Evolutionary conservation across 2,797 vertebrate species (phyloP).

Genomic region (Sebastes reedi): DNA sequence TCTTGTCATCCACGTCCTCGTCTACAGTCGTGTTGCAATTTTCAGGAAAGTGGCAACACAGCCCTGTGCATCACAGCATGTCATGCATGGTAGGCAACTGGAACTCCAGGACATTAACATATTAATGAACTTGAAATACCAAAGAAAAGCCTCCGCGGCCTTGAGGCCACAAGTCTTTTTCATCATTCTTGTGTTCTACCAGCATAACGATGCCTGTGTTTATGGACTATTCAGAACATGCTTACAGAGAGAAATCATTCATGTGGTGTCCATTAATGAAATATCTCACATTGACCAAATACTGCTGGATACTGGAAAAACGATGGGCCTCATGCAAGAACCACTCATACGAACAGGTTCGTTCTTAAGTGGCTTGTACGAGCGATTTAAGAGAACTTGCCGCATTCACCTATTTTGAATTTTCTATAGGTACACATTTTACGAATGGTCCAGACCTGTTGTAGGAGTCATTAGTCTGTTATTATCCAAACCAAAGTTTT

Average conservation of each 20-base stretch:
- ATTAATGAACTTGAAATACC: conserved; percentile 45
- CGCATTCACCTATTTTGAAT: no score
- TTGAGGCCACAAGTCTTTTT: conserved; percentile 24
- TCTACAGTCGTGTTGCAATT: conserved; percentile 7
- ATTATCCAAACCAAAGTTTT: no score
- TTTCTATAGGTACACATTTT: no score
- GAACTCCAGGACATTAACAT: conserved; percentile 37
- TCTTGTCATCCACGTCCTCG: neutral
- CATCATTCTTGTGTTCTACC: neutral
- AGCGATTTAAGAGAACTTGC: neutral
- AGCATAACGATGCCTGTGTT: conserved; percentile 6
- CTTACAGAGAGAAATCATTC: neutral
- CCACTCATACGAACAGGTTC: no score
- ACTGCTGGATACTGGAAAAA: neutral
- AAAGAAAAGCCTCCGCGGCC: conserved; percentile 21
- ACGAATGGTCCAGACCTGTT: fast-evolving
- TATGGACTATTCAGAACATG: conserved; percentile 1
- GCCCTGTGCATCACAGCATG: conserved; percentile 9
- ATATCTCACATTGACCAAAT: neutral
- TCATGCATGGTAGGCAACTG: neutral
- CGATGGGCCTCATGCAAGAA: neutral
- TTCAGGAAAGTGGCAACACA: neutral
- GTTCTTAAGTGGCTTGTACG: neutral
- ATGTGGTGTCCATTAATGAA: neutral
- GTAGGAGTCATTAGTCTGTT: no score